phyloP scores from a whole-genome alignment of 2,113 vertebrate genomes.

The Cepphus grylle region DNA sequence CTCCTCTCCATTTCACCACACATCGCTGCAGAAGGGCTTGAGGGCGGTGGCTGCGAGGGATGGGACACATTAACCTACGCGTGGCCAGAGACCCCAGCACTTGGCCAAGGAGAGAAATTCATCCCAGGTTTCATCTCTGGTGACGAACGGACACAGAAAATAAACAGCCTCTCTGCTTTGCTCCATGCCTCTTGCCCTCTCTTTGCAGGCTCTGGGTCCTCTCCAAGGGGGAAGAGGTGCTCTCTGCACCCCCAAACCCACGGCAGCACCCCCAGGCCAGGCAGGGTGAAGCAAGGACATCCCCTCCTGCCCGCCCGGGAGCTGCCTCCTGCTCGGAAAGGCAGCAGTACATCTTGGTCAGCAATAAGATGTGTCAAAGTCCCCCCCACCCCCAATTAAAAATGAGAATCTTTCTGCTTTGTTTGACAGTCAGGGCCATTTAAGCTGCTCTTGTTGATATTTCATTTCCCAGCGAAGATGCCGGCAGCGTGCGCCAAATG shows the following conservation, averaged over 20 bases:
- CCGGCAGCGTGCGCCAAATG: neutral
- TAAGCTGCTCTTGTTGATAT: neutral
- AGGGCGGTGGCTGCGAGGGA: neutral
- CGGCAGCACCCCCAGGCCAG: neutral
- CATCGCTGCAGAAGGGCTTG: neutral
- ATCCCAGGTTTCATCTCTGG: neutral
- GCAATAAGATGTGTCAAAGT: neutral
- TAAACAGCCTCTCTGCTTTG: neutral
- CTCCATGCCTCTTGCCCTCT: neutral
- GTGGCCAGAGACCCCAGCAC: neutral
- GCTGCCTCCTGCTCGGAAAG: neutral
- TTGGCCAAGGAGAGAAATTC: neutral
- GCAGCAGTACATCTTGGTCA: neutral
- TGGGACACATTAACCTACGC: neutral
- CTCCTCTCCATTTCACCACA: neutral
- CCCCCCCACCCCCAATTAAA: fast-evolving
- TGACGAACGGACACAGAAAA: neutral
- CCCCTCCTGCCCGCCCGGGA: neutral
- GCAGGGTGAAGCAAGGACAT: neutral
- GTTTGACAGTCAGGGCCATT: neutral
- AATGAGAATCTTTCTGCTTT: neutral
- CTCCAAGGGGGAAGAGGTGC: too few relatives aligned
- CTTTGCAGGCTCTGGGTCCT: neutral
- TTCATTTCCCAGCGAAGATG: neutral
- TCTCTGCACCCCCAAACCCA: neutral